Evolutionary conservation across 2,113 vertebrate genomes (phyloP).

Genomic region (Stomatorhinus ivindoensis): DNA sequence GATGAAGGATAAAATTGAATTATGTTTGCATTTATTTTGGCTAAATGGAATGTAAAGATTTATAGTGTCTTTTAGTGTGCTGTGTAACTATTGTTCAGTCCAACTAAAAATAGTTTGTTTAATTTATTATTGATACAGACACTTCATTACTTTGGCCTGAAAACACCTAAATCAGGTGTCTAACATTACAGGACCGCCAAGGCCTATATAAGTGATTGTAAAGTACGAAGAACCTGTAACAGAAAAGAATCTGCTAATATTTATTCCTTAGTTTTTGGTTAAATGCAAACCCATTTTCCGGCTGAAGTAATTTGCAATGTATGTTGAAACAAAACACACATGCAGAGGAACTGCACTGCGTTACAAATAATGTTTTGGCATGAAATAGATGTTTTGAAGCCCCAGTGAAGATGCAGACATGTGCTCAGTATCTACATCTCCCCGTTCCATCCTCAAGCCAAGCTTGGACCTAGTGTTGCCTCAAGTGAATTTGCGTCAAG

Average conservation of each 20-base stretch:
- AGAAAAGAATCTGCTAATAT: neutral
- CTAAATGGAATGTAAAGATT: neutral
- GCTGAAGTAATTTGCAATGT: neutral
- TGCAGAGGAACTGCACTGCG: neutral
- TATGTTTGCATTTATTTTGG: neutral
- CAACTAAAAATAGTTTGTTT: neutral
- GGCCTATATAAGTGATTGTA: neutral
- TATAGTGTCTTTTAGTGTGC: neutral
- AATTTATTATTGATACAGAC: neutral
- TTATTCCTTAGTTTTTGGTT: neutral
- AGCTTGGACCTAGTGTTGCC: neutral
- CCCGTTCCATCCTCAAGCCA: neutral
- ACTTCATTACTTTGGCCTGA: neutral
- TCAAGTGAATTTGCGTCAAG: neutral
- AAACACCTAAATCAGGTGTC: neutral
- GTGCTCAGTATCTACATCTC: neutral
- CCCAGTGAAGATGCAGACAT: neutral
- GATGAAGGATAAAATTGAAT: neutral
- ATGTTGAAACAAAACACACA: neutral
- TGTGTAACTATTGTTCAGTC: neutral
- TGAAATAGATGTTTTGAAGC: neutral
- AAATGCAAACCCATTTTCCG: neutral
- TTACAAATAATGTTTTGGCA: neutral
- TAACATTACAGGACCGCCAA: neutral
- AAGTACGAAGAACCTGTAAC: neutral